Evolutionary conservation across 1,140 invertebrate genomes (phyloP).

Genomic region (Dreissena polymorpha): DNA sequence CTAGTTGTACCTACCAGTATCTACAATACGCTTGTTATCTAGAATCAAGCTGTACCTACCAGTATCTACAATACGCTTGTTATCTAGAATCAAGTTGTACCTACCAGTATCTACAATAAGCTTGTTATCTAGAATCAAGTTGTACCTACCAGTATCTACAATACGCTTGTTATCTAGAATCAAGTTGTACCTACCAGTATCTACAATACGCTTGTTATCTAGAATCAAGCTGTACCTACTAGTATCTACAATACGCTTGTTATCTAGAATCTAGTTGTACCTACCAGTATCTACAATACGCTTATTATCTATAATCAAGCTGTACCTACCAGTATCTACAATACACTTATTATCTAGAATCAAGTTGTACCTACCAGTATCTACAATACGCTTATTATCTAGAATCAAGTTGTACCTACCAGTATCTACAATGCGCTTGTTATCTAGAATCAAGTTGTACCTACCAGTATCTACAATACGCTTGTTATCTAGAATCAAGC

Average conservation of each 20-base stretch:
- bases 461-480: constrained; percentile 92
- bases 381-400: constrained; percentile 98
- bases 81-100: constrained; percentile 93
- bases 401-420: constrained; percentile 95
- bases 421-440: constrained; percentile 97
- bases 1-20: constrained; percentile 85
- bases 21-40: constrained; percentile 98
- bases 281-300: constrained; percentile 92
- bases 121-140: constrained; percentile 99
- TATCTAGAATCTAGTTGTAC: constrained; percentile 93
- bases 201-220: constrained; percentile 98
- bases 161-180: constrained; percentile 99
- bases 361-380: constrained; percentile 85
- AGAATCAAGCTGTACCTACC: constrained; percentile 95
- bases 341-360: constrained; percentile 99
- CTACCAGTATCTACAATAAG: constrained; percentile 92
- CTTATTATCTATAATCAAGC: constrained; percentile 99
- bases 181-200: constrained; percentile 85
- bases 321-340: constrained; percentile 93
- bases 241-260: constrained; percentile 97
- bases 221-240: constrained; percentile 95
- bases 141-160: constrained; percentile 93
- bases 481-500: constrained; percentile 99
- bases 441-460: constrained; percentile 93
- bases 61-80: constrained; percentile 97